Evolutionary conservation across 1,140 invertebrate species (phyloP).

Genomic region (Temnothorax longispinosus): DNA sequence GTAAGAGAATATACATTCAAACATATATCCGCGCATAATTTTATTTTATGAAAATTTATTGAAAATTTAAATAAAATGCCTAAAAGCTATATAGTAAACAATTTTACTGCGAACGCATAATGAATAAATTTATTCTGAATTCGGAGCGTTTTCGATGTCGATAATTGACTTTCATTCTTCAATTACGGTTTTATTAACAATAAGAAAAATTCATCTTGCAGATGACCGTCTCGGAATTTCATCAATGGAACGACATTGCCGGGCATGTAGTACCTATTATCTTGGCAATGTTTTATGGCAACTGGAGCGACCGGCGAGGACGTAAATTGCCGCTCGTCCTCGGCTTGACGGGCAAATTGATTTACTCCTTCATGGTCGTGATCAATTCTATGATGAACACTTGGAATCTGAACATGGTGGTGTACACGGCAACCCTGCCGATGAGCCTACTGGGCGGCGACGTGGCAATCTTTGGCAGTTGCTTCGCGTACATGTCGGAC

Average conservation of each 20-base stretch:
- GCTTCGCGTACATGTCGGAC: conserved; percentile 91
- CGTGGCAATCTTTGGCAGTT: conserved; percentile 90
- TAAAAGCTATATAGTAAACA: not conserved
- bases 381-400: conserved; percentile 88
- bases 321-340: conserved; percentile 89
- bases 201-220: conserved; percentile 75
- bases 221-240: conserved; percentile 90
- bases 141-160: not conserved
- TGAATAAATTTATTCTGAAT: no score
- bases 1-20: not conserved
- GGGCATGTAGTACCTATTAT: conserved; percentile 90
- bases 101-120: not conserved
- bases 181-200: not conserved
- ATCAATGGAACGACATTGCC: conserved; percentile 91
- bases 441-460: conserved; percentile 91
- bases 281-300: conserved; percentile 91
- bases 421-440: conserved; percentile 91
- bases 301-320: conserved; percentile 91
- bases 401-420: conserved; percentile 91
- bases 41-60: not conserved
- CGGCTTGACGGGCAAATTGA: conserved; percentile 90
- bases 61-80: not conserved
- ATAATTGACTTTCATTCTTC: not conserved
- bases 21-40: not conserved
- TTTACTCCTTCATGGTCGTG: conserved; percentile 90